Evolutionary conservation across 2,797 vertebrate genomes (phyloP).

Genomic region (Mormyrus proboscirostris): DNA sequence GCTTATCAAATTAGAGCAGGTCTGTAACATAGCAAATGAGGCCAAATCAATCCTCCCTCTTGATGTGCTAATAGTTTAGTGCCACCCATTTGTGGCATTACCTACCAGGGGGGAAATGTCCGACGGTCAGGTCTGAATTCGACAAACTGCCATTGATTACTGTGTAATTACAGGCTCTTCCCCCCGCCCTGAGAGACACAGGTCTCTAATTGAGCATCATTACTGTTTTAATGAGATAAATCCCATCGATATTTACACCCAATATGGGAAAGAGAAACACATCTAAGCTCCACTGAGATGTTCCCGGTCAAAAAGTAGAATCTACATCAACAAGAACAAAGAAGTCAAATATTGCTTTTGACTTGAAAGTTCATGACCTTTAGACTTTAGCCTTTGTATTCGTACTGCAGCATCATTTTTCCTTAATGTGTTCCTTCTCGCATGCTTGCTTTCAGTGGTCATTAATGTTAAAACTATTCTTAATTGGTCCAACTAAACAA

Average conservation of each 20-base stretch:
- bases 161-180: background rate
- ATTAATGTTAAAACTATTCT: background rate
- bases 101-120: background rate
- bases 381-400: background rate
- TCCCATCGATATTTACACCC: background rate
- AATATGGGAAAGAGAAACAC: background rate
- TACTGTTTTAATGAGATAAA: background rate
- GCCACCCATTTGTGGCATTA: background rate
- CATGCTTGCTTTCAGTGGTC: background rate
- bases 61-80: background rate
- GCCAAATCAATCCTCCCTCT: background rate
- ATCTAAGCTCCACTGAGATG: background rate
- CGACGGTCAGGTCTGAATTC: background rate
- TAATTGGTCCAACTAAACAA: background rate
- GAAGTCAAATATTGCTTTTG: background rate
- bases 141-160: background rate
- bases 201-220: background rate
- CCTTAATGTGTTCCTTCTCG: background rate
- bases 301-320: background rate
- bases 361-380: background rate
- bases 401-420: background rate
- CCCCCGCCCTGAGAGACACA: background rate
- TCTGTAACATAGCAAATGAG: background rate
- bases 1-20: background rate
- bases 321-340: background rate